phyloP scores from a whole-genome alignment of 2,888 invertebrate genomes.

The Diplazon laetatorius region DNA sequence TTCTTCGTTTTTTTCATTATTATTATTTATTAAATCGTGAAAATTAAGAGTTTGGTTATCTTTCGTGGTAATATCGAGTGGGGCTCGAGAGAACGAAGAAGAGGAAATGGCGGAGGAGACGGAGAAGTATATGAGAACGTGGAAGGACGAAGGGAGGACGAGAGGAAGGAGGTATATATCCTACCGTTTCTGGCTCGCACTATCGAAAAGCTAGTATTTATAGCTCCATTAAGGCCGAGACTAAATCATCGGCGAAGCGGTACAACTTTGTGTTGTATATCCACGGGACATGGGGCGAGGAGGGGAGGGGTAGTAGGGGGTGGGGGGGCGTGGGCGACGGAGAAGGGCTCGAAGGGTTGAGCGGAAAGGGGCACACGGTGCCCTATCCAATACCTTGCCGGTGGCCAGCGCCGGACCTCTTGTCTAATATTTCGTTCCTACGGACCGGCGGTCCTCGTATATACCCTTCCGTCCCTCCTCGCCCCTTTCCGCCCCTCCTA shows the following conservation, averaged over 20 bases:
- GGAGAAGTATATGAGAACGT: too few relatives aligned
- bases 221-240: conserved; percentile 85
- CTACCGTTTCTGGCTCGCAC: conserved; percentile 65
- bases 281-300: conserved; percentile 11
- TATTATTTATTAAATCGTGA: conserved; percentile 20
- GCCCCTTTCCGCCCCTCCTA: conserved; percentile 12
- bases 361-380: conserved; percentile 68
- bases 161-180: conserved; percentile 53
- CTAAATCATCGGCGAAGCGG: conserved; percentile 85
- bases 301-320: not conserved
- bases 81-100: conserved; percentile 24
- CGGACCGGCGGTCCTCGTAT: conserved; percentile 70
- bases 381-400: conserved; percentile 77
- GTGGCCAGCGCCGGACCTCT: conserved; percentile 72
- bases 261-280: conserved; percentile 83
- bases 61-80: conserved; percentile 22
- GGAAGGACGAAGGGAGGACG: not conserved
- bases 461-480: too few relatives aligned
- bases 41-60: conserved; percentile 37
- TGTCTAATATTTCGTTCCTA: conserved; percentile 80
- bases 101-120: conserved; percentile 32
- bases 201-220: conserved; percentile 86
- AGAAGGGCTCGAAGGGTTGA: not conserved
- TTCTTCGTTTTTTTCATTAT: not conserved
- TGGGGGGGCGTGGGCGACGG: too few relatives aligned